phyloP scores from a whole-genome alignment of 2,113 vertebrate genomes.

The Callospermophilus lateralis region DNA sequence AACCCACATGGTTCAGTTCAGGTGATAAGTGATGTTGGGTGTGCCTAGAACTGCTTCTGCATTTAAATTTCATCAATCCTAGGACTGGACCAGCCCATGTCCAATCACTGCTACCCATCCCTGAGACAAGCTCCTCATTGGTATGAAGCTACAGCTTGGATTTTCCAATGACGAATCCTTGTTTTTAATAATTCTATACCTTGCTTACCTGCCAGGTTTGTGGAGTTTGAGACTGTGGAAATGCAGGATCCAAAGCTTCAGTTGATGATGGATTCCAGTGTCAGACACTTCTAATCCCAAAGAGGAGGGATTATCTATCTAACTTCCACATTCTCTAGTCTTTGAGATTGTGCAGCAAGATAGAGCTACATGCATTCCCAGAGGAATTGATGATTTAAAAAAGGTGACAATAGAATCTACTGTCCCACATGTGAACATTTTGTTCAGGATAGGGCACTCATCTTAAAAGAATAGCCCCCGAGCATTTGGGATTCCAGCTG shows the following conservation, averaged over 20 bases:
- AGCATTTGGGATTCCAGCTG: not conserved
- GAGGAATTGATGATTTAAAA: not conserved
- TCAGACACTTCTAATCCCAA: not conserved
- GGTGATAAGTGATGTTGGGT: too few relatives aligned
- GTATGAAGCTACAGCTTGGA: not conserved
- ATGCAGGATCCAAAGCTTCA: not conserved
- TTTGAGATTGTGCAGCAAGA: not conserved
- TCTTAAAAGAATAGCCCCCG: not conserved
- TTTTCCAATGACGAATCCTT: too few relatives aligned
- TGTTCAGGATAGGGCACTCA: not conserved
- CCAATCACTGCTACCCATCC: not conserved
- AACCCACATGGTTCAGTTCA: too few relatives aligned
- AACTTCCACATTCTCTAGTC: not conserved
- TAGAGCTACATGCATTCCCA: not conserved
- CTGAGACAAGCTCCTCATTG: not conserved
- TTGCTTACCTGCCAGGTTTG: not conserved
- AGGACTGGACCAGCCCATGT: not conserved
- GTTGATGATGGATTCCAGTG: not conserved
- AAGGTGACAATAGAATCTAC: not conserved
- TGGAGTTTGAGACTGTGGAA: not conserved
- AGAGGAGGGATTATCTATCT: too few relatives aligned
- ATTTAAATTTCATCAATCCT: not conserved
- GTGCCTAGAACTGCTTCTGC: not conserved
- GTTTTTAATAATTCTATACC: too few relatives aligned
- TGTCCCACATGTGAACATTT: not conserved